phyloP scores from a whole-genome alignment of 2,888 invertebrate species.

The Agrypnus murinus region DNA sequence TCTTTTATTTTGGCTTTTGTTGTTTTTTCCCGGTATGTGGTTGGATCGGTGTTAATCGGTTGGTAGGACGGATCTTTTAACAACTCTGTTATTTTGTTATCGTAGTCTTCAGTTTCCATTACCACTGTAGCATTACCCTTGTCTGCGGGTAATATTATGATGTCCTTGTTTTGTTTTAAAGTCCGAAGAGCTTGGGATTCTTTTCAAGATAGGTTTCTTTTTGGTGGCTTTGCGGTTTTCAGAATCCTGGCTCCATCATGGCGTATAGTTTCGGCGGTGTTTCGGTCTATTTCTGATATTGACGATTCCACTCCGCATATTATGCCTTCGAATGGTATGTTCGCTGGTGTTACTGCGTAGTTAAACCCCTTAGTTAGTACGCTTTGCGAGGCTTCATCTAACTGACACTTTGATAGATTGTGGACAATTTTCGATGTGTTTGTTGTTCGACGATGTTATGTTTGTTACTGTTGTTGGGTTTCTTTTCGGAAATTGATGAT shows the following conservation, averaged over 20 bases:
- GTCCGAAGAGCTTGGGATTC: no score
- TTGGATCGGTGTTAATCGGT: conserved; percentile 8
- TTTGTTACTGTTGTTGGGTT: no score
- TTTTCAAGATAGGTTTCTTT: no score
- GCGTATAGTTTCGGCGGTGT: conserved; percentile 1
- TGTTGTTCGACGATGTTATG: no score
- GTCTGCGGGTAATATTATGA: conserved; percentile 6
- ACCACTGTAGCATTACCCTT: background rate
- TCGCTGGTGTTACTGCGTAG: background rate
- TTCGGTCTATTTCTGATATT: background rate
- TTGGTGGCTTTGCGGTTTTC: background rate
- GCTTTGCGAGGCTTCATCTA: background rate
- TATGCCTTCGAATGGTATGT: background rate
- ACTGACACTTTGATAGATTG: no score
- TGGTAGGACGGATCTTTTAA: conserved; percentile 3
- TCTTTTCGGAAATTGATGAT: no score
- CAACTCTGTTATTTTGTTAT: background rate
- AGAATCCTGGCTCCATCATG: conserved; percentile 8
- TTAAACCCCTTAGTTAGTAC: conserved; percentile 8
- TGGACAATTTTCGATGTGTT: no score
- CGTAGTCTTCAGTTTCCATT: background rate
- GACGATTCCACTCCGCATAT: background rate
- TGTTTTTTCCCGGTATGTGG: conserved; percentile 17
- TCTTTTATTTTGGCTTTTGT: background rate
- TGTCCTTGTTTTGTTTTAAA: background rate